phyloP scores from a whole-genome alignment of 2,888 invertebrate species.

The Vanessa cardui region DNA sequence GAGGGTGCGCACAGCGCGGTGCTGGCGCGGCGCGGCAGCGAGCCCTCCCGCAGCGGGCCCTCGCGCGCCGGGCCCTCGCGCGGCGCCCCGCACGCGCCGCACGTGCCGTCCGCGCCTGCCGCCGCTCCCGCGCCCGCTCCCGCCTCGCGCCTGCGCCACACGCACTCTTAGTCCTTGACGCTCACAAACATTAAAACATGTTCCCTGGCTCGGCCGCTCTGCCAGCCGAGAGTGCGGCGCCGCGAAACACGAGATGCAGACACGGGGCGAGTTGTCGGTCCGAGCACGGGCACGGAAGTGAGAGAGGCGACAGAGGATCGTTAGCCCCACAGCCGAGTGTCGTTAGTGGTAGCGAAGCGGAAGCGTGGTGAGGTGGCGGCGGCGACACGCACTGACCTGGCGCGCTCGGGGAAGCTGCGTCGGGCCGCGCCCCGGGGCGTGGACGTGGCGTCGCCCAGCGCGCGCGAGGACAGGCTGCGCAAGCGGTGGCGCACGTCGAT shows the following conservation, averaged over 20 bases:
- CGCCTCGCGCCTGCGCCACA: slow-evolving; percentile 39
- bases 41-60: slow-evolving; percentile 59
- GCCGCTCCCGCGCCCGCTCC: slow-evolving; percentile 35
- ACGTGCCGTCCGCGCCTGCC: slow-evolving; percentile 50
- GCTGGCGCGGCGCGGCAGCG: slow-evolving; percentile 64
- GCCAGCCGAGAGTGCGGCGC: background rate
- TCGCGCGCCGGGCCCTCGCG: slow-evolving; percentile 53
- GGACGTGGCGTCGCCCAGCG: slow-evolving; percentile 57
- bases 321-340: slow-evolving; percentile 32
- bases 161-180: slow-evolving; percentile 19
- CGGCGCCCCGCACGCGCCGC: slow-evolving; percentile 55
- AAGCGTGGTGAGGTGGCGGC: slow-evolving; percentile 37
- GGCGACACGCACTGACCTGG: slow-evolving; percentile 55
- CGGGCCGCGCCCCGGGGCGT: slow-evolving; percentile 59
- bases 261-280: background rate
- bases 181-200: slow-evolving; percentile 34
- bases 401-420: slow-evolving; percentile 68
- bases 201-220: background rate
- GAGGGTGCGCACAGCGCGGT: slow-evolving; percentile 55
- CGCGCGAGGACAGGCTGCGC: slow-evolving; percentile 58
- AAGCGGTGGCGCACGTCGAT: slow-evolving; percentile 64
- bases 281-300: slow-evolving; percentile 13
- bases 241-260: background rate
- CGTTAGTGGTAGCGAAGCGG: slow-evolving; percentile 18
- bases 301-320: slow-evolving; percentile 27